Base-by-base conservation (phyloP, 2,888 invertebrate species). In the Cerceris rybyensis region DNA sequence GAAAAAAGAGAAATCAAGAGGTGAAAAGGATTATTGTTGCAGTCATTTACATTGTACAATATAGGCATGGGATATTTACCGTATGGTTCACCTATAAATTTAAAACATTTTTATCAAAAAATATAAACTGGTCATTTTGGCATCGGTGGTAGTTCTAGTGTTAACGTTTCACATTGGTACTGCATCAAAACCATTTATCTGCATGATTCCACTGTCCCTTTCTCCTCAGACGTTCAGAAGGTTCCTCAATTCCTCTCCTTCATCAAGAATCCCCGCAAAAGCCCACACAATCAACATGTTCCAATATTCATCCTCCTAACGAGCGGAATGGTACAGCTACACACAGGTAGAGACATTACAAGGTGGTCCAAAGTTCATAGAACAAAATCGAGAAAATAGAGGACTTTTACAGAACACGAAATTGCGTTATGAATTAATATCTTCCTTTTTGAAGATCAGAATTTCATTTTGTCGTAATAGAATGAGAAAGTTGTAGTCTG, bases 311-410 rank as follows among this genome's bases (percentile, higher is more conserved):
- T 43, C n/a, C 52, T 42, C 28, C 58, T 9, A 75, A 50, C 43
- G 68, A 49, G 7, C 63, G 60, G 2, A 74, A 42, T 13, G 60
- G 59, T 41, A 14, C 9, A 9, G 13, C 17, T 7, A 52, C 61
- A 6, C 17, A 7, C 75, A 83, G 82, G 83, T 83, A 83, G 74
- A 71, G 14, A 57, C 6, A 4, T 1, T n/a, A 50, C n/a, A 11
- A n/a, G 6, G n/a, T 46, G 46, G 11, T 46, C 46, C 11, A 28
- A 28, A 28, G 6, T 46, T 11, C 11, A 50, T n/a, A n/a, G 9
- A n/a, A 50, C 50, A 5, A 46, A 50, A 11, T 7, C 7, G 7
- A n/a, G 11, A 6, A n/a, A 11, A 50, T 11, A 5, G 8, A 11
- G 8, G 9, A 55, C 55, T 55, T 55, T 46, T 11, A 46, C 46